These are phyloP conservation scores for Globodera rostochiensis DNA, from an alignment of 1,140 invertebrate species.

Conservation along the genomic window DNA sequence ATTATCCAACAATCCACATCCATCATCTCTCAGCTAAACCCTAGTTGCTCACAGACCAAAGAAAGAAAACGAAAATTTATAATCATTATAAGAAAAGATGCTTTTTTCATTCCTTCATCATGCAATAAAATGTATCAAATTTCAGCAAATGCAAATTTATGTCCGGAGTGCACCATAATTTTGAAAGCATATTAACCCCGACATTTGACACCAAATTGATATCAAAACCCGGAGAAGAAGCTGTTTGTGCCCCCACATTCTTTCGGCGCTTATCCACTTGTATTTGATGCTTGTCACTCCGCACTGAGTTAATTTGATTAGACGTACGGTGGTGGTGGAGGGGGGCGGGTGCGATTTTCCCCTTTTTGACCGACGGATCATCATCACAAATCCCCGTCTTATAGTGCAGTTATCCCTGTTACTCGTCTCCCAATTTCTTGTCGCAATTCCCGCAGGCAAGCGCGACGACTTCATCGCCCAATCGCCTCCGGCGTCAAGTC, in stretches of 20 bases:
- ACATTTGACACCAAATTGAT: too few species aligned
- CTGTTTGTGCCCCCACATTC: background rate
- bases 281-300: background rate
- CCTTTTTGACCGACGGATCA: background rate
- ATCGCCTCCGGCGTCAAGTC: background rate
- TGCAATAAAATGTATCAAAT: background rate
- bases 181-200: too few species aligned
- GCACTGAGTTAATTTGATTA: conserved; percentile 1
- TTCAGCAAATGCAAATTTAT: background rate
- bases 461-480: background rate
- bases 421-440: background rate
- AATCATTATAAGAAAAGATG: too few species aligned
- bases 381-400: background rate
- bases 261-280: background rate
- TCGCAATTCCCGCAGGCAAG: background rate
- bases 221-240: background rate
- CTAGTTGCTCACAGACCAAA: background rate
- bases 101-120: background rate
- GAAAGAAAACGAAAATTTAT: too few species aligned
- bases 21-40: background rate
- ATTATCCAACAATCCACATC: background rate
- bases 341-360: background rate
- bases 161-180: too few species aligned
- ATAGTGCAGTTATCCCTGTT: background rate
- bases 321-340: background rate